A percentile compares a stretch with the other conserved stretches of the same genome.
Conservation (phyloP, 2,888 invertebrate species). For the Cyclophora albipunctata region DNA sequence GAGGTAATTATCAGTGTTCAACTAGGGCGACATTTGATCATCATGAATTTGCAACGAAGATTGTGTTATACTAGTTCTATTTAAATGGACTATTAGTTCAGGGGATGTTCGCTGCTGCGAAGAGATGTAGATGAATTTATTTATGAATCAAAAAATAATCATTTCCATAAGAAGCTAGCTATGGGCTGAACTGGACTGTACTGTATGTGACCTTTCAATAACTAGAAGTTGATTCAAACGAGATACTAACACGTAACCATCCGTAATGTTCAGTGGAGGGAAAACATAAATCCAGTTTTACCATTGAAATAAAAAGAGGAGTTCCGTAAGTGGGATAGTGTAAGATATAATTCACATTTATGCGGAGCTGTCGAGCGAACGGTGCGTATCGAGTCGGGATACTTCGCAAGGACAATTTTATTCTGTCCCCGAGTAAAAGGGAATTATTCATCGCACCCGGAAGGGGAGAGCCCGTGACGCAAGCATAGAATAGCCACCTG, state of each 20-base stretch:
- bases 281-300: slow-evolving; percentile 60
- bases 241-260: slow-evolving; percentile 29
- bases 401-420: slow-evolving; percentile 69
- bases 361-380: slow-evolving; percentile 46
- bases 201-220: too few relatives aligned
- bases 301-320: slow-evolving; percentile 66
- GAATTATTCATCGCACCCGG: slow-evolving; percentile 76
- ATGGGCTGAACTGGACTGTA: too few relatives aligned
- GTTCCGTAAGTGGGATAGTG: slow-evolving; percentile 64
- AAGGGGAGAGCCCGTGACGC: slow-evolving; percentile 74
- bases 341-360: slow-evolving; percentile 71
- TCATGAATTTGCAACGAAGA: too few relatives aligned
- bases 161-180: too few relatives aligned
- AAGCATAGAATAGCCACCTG: slow-evolving; percentile 69
- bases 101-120: too few relatives aligned
- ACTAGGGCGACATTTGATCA: too few relatives aligned
- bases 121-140: too few relatives aligned
- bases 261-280: slow-evolving; percentile 48
- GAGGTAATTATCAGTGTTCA: too few relatives aligned
- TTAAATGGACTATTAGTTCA: too few relatives aligned
- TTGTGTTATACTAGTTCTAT: too few relatives aligned
- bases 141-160: too few relatives aligned
- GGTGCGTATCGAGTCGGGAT: slow-evolving; percentile 70
- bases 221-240: too few relatives aligned
- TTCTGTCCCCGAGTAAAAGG: slow-evolving; percentile 67